Evolutionary conservation across 2,797 vertebrate species (phyloP).

Genomic region (Morus bassanus): DNA sequence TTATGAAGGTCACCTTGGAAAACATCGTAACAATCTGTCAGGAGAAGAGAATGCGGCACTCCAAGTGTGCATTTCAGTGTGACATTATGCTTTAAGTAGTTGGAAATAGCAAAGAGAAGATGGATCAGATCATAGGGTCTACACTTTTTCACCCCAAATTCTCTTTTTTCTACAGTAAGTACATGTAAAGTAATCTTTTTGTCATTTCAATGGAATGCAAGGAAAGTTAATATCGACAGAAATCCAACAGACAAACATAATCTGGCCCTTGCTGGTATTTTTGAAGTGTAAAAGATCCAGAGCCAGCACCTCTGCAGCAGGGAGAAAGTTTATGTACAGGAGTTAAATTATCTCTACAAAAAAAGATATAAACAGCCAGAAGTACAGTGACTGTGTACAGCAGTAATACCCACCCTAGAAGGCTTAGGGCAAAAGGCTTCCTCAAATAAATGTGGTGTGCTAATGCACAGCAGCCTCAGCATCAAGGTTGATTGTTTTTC

Average conservation of each 20-base stretch:
- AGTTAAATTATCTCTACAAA: neutral
- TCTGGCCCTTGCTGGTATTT: neutral
- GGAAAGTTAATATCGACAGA: slow-evolving; percentile 43
- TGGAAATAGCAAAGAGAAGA: slow-evolving; percentile 12
- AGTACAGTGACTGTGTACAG: neutral
- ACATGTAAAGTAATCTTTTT: slow-evolving; percentile 56
- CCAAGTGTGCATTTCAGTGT: neutral
- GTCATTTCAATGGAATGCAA: slow-evolving; percentile 35
- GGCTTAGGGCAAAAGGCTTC: neutral
- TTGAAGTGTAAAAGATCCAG: neutral
- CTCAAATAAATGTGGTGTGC: neutral
- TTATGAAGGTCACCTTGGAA: slow-evolving; percentile 71
- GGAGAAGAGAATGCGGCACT: neutral
- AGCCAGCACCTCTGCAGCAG: neutral
- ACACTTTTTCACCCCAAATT: slow-evolving; percentile 47
- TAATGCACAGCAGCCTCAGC: neutral
- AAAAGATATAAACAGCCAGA: neutral
- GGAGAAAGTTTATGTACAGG: neutral
- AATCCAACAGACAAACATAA: slow-evolving; percentile 54
- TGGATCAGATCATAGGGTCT: slow-evolving; percentile 9
- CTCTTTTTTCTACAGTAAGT: slow-evolving; percentile 31
- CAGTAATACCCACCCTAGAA: neutral
- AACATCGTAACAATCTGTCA: slow-evolving; percentile 26
- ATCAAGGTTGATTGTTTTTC: neutral
- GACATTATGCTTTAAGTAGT: slow-evolving; percentile 30